Evolutionary conservation across 2,113 vertebrate genomes (phyloP).

Genomic region (Rhipidura dahli): DNA sequence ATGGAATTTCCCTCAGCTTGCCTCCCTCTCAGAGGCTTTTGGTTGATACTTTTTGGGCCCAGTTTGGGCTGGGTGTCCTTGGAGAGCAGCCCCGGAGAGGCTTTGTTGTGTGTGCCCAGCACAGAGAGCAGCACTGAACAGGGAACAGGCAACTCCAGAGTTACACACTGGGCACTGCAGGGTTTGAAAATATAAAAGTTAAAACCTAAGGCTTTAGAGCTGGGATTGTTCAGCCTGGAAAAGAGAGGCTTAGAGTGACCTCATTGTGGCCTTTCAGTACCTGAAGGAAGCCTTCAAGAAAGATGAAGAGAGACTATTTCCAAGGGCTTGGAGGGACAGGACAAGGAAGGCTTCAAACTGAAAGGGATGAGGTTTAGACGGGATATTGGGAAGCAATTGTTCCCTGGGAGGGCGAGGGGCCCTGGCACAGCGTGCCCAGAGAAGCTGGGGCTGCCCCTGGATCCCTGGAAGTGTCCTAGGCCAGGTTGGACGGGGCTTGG

Average conservation of each 20-base stretch:
- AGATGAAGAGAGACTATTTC: background rate
- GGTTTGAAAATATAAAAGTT: too few relatives aligned
- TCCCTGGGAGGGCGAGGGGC: background rate
- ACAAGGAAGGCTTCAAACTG: background rate
- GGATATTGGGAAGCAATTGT: background rate
- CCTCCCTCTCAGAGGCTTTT: too few relatives aligned
- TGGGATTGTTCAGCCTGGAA: background rate
- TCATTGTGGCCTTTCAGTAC: background rate
- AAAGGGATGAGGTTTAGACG: background rate
- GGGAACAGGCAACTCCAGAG: too few relatives aligned
- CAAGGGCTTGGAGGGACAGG: background rate
- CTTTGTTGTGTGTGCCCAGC: too few relatives aligned
- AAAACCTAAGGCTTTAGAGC: too few relatives aligned
- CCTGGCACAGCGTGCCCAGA: background rate
- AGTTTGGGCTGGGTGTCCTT: too few relatives aligned
- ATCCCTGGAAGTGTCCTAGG: background rate
- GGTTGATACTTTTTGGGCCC: too few relatives aligned
- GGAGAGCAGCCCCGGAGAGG: too few relatives aligned
- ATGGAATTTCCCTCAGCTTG: too few relatives aligned
- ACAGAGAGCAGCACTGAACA: too few relatives aligned
- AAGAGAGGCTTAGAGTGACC: background rate
- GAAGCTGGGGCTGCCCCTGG: background rate
- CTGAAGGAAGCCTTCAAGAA: background rate
- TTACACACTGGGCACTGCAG: too few relatives aligned
- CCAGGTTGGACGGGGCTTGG: accelerated